Percentiles rank a stretch among this genome's conserved stretches.
Conservation (phyloP, 2,113 vertebrate genomes). For the Actenoides hombroni region DNA sequence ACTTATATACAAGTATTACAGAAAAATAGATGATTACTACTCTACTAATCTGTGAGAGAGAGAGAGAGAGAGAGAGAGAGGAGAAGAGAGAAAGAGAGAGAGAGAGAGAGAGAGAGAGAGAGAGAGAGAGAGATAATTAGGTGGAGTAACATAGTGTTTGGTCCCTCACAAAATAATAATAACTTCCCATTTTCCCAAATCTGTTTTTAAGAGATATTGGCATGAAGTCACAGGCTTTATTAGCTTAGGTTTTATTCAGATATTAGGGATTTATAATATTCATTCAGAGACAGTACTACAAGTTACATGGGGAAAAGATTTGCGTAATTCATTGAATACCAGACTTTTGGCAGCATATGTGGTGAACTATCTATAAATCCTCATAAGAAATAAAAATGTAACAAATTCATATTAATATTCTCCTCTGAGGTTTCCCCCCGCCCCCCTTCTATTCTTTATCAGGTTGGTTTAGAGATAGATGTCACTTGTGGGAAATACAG, state of each 20-base stretch:
- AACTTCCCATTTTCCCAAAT: neutral
- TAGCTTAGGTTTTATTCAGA: neutral
- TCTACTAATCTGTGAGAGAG: too few relatives aligned
- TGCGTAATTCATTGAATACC: slow-evolving; percentile 49
- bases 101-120: too few relatives aligned
- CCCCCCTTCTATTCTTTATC: neutral
- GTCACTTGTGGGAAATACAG: neutral
- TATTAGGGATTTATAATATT: neutral
- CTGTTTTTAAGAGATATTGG: neutral
- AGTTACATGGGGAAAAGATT: slow-evolving; percentile 40
- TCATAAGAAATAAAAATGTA: slow-evolving; percentile 28
- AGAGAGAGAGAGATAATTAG: too few relatives aligned
- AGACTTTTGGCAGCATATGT: slow-evolving; percentile 29
- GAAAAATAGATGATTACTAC: neutral
- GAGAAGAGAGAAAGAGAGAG: too few relatives aligned
- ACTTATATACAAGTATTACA: neutral
- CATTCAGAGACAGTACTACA: neutral
- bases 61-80: too few relatives aligned
- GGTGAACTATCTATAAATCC: slow-evolving; percentile 44
- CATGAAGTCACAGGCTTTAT: neutral
- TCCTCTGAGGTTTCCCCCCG: slow-evolving; percentile 42
- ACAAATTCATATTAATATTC: slow-evolving; percentile 53
- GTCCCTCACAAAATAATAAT: neutral
- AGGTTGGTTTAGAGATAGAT: neutral
- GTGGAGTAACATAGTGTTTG: neutral